phyloP scores from a whole-genome alignment of 2,797 vertebrate genomes.

The Dallia pectoralis region DNA sequence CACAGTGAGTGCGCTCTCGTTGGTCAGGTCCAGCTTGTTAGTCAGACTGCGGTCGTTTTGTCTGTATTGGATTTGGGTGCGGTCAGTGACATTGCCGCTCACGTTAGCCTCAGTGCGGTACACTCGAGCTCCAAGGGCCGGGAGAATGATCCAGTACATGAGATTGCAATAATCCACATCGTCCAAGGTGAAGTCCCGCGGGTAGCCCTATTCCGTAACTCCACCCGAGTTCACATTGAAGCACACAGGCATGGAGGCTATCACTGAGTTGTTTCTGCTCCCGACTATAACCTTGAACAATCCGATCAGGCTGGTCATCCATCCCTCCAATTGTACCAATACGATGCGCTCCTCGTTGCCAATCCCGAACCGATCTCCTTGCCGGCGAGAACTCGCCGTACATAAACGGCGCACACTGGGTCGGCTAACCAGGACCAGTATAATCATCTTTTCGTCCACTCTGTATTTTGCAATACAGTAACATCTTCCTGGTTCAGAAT shows the following conservation, averaged over 20 bases:
- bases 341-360: not conserved
- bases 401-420: not conserved
- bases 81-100: not conserved
- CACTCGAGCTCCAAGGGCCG: not conserved
- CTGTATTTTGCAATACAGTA: not conserved
- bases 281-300: slow-evolving; percentile 16
- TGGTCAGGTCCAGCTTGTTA: not conserved
- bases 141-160: slow-evolving; percentile 33
- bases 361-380: not conserved
- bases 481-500: not conserved
- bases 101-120: not conserved
- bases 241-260: slow-evolving; percentile 18
- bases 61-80: not conserved
- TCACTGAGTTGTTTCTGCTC: slow-evolving; percentile 7
- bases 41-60: not conserved
- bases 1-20: not conserved
- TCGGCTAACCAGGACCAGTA: not conserved
- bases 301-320: not conserved
- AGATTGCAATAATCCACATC: slow-evolving; percentile 29
- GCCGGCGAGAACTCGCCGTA: accelerated
- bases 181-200: not conserved
- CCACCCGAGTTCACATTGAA: not conserved
- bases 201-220: not conserved
- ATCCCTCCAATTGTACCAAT: not conserved
- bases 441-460: not conserved